These are phyloP conservation scores for Zaprionus inermis DNA, from an alignment of 1,140 invertebrate species.

Conservation along the genomic window DNA sequence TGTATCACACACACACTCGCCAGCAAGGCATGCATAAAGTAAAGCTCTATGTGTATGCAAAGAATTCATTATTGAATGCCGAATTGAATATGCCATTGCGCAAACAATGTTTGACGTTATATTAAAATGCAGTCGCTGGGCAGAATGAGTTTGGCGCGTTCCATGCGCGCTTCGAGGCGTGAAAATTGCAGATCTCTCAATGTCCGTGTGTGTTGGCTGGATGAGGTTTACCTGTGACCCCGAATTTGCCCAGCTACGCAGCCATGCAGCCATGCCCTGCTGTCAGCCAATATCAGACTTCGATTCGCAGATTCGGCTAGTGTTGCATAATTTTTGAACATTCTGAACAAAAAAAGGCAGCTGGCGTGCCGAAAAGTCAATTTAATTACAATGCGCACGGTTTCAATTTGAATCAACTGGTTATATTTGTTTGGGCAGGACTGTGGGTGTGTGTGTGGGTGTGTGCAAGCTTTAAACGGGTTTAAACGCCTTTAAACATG, in stretches of 20 bases:
- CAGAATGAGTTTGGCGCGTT: slow-evolving; percentile 1
- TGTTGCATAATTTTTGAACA: slow-evolving; percentile 67
- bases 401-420: slow-evolving; percentile 72
- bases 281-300: slow-evolving; percentile 55
- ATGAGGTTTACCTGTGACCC: background rate
- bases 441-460: slow-evolving; percentile 19
- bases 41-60: slow-evolving; percentile 18
- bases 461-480: slow-evolving; percentile 46
- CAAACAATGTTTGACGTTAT: slow-evolving; percentile 75
- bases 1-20: background rate
- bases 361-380: slow-evolving; percentile 62
- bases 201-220: slow-evolving; percentile 37
- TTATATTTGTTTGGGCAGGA: background rate
- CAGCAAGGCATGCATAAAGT: background rate
- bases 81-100: slow-evolving; percentile 68
- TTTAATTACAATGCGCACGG: slow-evolving; percentile 67
- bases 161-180: slow-evolving; percentile 55
- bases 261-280: background rate
- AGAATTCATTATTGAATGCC: slow-evolving; percentile 54
- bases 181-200: slow-evolving; percentile 78
- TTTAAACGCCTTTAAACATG: slow-evolving; percentile 50
- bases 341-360: no score
- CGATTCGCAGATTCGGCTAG: no score
- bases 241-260: background rate
- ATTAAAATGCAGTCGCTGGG: slow-evolving; percentile 73